A percentile compares a stretch with the other conserved stretches of the same genome.
These are phyloP conservation scores for Pantelozetes paolii DNA, from an alignment of 2,888 invertebrate species.

Conservation along the genomic window DNA sequence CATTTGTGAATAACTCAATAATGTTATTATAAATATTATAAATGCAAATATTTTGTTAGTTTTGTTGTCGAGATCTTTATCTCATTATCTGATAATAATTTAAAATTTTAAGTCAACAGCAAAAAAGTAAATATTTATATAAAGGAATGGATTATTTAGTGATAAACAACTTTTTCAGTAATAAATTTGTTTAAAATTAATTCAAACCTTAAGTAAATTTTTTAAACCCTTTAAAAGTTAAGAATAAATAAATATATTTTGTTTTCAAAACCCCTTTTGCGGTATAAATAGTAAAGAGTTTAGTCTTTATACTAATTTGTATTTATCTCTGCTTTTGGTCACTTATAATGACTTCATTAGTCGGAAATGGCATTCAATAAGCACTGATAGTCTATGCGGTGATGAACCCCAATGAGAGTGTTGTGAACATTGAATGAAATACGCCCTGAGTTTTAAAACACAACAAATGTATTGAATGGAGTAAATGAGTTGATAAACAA, in stretches of 20 bases:
- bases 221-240: too few relatives aligned
- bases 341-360: background rate
- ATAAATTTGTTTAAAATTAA: too few relatives aligned
- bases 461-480: too few relatives aligned
- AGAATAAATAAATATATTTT: constrained; percentile 1
- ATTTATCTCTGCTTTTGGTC: background rate
- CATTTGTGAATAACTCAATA: constrained; percentile 1
- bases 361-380: background rate
- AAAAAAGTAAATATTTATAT: background rate
- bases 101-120: background rate
- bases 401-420: too few relatives aligned
- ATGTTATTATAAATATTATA: background rate
- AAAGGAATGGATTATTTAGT: background rate
- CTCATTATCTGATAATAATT: background rate
- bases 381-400: background rate
- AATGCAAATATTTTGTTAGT: background rate
- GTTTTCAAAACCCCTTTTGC: background rate
- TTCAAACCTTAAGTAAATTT: too few relatives aligned
- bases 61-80: background rate
- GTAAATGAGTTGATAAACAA: too few relatives aligned
- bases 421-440: too few relatives aligned
- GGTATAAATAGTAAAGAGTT: background rate
- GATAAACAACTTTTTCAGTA: background rate
- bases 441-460: too few relatives aligned
- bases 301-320: background rate